These are phyloP conservation scores for Drosophila lini DNA, from an alignment of 1,140 invertebrate species.

Conservation along the genomic window DNA sequence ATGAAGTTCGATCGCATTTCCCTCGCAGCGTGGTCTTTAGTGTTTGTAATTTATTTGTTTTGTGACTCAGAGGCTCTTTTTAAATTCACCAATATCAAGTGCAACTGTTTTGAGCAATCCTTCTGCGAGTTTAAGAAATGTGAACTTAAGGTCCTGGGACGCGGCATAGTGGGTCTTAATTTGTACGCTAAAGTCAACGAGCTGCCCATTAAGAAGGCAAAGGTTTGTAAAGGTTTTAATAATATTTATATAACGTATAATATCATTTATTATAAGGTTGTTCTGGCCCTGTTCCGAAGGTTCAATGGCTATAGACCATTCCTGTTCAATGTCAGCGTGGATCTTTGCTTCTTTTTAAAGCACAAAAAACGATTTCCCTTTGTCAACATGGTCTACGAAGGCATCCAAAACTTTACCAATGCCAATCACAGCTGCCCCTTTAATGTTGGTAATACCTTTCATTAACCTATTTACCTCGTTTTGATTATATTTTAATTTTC, in stretches of 20 bases:
- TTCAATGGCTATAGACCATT: constrained; percentile 38
- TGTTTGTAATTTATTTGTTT: not conserved
- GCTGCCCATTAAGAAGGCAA: not conserved
- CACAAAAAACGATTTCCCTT: constrained; percentile 16
- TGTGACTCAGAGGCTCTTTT: constrained; percentile 4
- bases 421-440: constrained; percentile 26
- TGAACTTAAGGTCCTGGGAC: constrained; percentile 13
- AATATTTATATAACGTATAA: too few species aligned
- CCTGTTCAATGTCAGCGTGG: constrained; percentile 24
- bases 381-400: not conserved
- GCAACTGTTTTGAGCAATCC: not conserved
- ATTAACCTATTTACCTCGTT: not conserved
- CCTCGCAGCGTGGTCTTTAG: not conserved
- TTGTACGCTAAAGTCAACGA: constrained; percentile 7
- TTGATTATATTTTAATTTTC: not conserved
- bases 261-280: not conserved
- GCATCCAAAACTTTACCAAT: constrained; percentile 20
- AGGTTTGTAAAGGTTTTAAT: not conserved
- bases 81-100: constrained; percentile 19
- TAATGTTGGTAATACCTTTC: constrained; percentile 12
- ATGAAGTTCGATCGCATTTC: constrained; percentile 10
- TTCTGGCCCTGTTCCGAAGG: constrained; percentile 1
- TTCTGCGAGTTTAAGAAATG: constrained; percentile 15
- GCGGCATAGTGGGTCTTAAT: constrained; percentile 10
- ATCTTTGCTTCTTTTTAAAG: constrained; percentile 19